Conservation (phyloP, 1,140 invertebrate genomes). For the Cotesia typhae region DNA sequence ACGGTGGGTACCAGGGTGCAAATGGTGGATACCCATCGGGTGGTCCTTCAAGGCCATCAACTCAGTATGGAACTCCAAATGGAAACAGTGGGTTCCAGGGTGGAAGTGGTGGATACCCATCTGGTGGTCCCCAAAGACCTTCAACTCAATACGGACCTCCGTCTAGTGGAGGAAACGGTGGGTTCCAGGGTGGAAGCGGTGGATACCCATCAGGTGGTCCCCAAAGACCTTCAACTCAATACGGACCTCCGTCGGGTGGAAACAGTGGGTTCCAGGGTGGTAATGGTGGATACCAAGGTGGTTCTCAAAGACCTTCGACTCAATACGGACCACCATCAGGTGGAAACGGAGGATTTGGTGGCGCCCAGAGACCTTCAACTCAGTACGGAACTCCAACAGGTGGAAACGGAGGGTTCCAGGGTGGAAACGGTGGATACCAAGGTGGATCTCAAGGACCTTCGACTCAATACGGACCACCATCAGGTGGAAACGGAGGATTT, state of each 20-base stretch:
- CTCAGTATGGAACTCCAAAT: conserved; percentile 47
- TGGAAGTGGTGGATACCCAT: conserved; percentile 31
- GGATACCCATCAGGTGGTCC: conserved; percentile 37
- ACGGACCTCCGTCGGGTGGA: conserved; percentile 51
- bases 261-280: conserved; percentile 45
- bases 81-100: conserved; percentile 45
- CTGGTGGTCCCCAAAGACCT: conserved; percentile 48
- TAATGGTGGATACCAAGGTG: conserved; percentile 29
- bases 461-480: no score
- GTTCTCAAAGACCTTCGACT: conserved; percentile 38
- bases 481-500: conserved; percentile 35
- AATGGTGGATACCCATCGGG: conserved; percentile 39
- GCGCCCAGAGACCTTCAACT: conserved; percentile 56
- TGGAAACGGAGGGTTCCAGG: no score
- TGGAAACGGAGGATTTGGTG: conserved; percentile 38
- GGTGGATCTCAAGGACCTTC: conserved; percentile 25
- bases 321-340: conserved; percentile 7
- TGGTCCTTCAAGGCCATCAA: conserved; percentile 44
- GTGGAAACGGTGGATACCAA: conserved; percentile 10
- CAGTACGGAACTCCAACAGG: conserved; percentile 41
- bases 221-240: conserved; percentile 36
- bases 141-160: conserved; percentile 48
- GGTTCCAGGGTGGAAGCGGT: conserved; percentile 44
- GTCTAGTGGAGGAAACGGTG: conserved; percentile 38
- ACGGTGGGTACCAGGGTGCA: conserved; percentile 43